Conservation (phyloP, 2,113 vertebrate species). For the Microcebus lehilahytsara region DNA sequence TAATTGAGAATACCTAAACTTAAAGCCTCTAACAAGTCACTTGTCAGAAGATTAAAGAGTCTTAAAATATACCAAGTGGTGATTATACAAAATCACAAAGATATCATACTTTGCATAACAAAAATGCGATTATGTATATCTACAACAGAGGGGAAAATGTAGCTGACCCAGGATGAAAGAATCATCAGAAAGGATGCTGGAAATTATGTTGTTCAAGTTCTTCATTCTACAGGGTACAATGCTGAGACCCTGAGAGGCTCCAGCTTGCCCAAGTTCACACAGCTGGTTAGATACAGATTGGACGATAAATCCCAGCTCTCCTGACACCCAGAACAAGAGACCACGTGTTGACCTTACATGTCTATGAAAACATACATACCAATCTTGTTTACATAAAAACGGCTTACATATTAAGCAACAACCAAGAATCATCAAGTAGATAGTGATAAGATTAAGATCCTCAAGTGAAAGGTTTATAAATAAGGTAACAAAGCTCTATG, state of each 20-base stretch:
- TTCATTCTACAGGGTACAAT: background rate
- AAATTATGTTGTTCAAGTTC: background rate
- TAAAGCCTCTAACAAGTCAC: no score
- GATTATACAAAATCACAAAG: background rate
- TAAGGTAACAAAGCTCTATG: background rate
- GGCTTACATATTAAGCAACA: background rate
- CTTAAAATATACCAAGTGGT: background rate
- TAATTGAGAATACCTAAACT: background rate
- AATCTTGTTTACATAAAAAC: background rate
- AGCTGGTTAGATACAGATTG: background rate
- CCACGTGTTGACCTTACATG: background rate
- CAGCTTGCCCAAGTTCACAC: background rate
- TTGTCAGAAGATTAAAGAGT: no score
- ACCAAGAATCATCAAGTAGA: background rate
- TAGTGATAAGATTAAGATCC: background rate
- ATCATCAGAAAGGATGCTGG: background rate
- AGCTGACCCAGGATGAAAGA: background rate
- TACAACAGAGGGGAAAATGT: background rate
- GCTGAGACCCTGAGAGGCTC: background rate
- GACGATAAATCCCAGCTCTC: background rate
- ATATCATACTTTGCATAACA: background rate
- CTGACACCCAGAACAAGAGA: background rate
- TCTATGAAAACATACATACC: background rate
- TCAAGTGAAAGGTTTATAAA: background rate
- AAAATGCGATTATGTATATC: background rate